Evolutionary conservation across 2,113 vertebrate genomes (phyloP).

Genomic region (Melanotaenia duboulayi): DNA sequence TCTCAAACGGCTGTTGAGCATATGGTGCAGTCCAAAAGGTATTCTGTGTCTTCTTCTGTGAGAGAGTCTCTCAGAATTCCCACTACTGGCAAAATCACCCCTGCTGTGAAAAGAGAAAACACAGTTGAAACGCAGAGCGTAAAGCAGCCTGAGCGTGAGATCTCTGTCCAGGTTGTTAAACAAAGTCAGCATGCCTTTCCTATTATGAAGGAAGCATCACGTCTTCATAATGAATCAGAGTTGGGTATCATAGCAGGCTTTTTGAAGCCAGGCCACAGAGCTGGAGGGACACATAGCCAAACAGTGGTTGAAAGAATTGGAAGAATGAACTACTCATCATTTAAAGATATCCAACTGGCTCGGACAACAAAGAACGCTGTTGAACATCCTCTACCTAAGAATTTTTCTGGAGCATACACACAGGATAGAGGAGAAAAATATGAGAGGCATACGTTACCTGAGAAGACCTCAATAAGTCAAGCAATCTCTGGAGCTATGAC

Average conservation of each 20-base stretch:
- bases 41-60: constrained; percentile 30
- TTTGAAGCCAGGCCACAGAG: constrained; percentile 30
- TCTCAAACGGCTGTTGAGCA: constrained; percentile 12
- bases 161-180: constrained; percentile 26
- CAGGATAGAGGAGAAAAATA: constrained; percentile 4
- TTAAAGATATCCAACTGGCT: constrained; percentile 30
- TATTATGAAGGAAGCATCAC: constrained; percentile 13
- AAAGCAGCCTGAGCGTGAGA: constrained; percentile 15
- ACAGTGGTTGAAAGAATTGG: constrained; percentile 7
- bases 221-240: constrained; percentile 18
- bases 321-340: constrained; percentile 19
- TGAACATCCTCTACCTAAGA: neutral
- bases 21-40: constrained; percentile 11
- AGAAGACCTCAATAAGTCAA: constrained; percentile 44
- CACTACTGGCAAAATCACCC: constrained; percentile 3
- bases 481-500: constrained; percentile 10
- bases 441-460: neutral
- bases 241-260: neutral
- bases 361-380: constrained; percentile 9
- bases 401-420: neutral
- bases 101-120: constrained; percentile 30
- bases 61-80: constrained; percentile 19
- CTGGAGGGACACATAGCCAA: neutral
- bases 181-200: constrained; percentile 18
- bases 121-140: constrained; percentile 24